A percentile compares a stretch with the other conserved stretches of the same genome.
phyloP scores from a whole-genome alignment of 2,113 vertebrate species.

The Anoplopoma fimbria region DNA sequence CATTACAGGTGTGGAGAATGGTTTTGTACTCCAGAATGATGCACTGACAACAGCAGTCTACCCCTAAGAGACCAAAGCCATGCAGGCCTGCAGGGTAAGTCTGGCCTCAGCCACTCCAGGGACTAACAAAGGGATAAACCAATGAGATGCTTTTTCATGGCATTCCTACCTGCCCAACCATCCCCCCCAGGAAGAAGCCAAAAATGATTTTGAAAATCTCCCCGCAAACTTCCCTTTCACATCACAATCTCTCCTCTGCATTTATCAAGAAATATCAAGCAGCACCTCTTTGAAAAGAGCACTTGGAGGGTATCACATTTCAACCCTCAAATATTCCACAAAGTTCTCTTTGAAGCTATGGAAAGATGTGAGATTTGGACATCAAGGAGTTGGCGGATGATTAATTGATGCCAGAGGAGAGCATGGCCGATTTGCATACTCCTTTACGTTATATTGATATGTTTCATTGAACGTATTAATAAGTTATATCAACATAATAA shows the following conservation, averaged over 20 bases:
- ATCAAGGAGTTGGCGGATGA: slow-evolving; percentile 61
- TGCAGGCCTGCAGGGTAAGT: slow-evolving; percentile 58
- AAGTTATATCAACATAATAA: slow-evolving; percentile 37
- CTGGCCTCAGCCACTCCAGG: slow-evolving; percentile 41
- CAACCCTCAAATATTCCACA: slow-evolving; percentile 17
- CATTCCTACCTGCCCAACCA: slow-evolving; percentile 1
- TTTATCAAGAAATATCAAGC: slow-evolving; percentile 14
- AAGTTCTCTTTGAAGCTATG: slow-evolving; percentile 52
- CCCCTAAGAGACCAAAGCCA: slow-evolving; percentile 31
- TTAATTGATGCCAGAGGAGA: slow-evolving; percentile 61
- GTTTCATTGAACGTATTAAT: slow-evolving; percentile 47
- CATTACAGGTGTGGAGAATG: slow-evolving; percentile 61
- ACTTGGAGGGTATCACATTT: slow-evolving; percentile 13
- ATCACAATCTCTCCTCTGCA: background rate
- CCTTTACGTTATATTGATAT: slow-evolving; percentile 27
- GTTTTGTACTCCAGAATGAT: slow-evolving; percentile 48
- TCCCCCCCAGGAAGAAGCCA: background rate
- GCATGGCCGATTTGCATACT: slow-evolving; percentile 22
- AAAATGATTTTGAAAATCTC: slow-evolving; percentile 10
- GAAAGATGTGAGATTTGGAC: slow-evolving; percentile 43
- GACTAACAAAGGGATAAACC: slow-evolving; percentile 42
- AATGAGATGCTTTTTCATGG: background rate
- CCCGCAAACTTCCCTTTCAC: slow-evolving; percentile 6
- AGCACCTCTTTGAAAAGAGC: slow-evolving; percentile 27
- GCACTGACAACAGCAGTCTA: slow-evolving; percentile 46